Evolutionary conservation across 2,113 vertebrate species (phyloP).

Genomic region (Stigmatopora argus): DNA sequence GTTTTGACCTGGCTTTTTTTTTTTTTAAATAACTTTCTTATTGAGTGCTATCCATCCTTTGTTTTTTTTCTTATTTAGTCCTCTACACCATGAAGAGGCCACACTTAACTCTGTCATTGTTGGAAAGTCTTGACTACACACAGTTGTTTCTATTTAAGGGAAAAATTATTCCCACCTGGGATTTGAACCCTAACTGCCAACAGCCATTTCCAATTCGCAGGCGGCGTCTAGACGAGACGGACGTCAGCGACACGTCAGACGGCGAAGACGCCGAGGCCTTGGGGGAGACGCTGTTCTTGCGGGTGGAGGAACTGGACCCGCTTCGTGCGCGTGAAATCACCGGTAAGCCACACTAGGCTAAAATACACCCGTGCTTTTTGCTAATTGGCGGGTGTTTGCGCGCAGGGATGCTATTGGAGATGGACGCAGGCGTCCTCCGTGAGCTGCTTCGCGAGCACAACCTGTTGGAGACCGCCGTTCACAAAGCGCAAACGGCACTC

Average conservation of each 20-base stretch:
- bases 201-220: conserved; percentile 28
- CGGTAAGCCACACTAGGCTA: conserved; percentile 45
- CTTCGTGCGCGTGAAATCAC: conserved; percentile 70
- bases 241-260: conserved; percentile 58
- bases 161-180: no score
- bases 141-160: no score
- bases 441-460: conserved; percentile 59
- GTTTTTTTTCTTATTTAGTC: no score
- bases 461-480: conserved; percentile 66
- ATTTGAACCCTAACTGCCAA: not conserved
- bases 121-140: no score
- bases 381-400: not conserved
- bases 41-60: no score
- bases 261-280: conserved; percentile 62
- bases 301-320: conserved; percentile 65
- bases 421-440: conserved; percentile 59
- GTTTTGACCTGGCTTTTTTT: no score
- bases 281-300: conserved; percentile 69
- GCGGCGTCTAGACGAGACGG: conserved; percentile 39
- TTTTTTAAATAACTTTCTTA: no score
- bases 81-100: no score
- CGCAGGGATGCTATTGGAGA: conserved; percentile 75
- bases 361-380: no score
- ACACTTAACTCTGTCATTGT: no score
- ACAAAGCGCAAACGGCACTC: conserved; percentile 67